These are phyloP conservation scores for Lepus europaeus DNA, from an alignment of 2,113 vertebrate species.

Conservation along the genomic window DNA sequence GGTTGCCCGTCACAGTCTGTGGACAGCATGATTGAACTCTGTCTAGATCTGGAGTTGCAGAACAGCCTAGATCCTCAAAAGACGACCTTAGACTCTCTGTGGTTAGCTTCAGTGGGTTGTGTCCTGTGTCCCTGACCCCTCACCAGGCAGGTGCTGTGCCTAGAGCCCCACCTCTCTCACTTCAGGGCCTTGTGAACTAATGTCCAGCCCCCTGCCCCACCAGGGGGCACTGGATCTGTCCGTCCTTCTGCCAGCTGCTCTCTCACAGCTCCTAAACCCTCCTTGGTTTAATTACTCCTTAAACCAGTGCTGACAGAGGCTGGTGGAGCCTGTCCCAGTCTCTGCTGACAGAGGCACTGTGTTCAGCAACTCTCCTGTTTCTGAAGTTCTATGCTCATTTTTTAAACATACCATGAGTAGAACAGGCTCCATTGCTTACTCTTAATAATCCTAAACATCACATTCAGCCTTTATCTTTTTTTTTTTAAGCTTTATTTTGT, in stretches of 20 bases:
- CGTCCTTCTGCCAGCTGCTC: background rate
- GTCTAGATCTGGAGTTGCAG: background rate
- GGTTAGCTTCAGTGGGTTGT: background rate
- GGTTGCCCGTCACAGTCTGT: background rate
- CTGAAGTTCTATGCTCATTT: background rate
- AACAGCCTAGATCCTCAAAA: background rate
- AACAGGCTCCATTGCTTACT: background rate
- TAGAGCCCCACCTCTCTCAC: background rate
- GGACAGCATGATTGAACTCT: background rate
- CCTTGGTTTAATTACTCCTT: background rate
- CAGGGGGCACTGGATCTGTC: background rate
- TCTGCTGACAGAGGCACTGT: background rate
- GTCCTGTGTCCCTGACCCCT: background rate
- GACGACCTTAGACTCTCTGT: background rate
- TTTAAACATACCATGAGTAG: background rate
- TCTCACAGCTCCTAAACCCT: background rate
- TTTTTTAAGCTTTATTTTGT: too few species aligned
- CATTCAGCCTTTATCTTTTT: background rate
- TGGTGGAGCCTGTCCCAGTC: background rate
- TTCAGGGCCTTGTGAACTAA: background rate
- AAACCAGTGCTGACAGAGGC: background rate
- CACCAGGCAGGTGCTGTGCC: background rate
- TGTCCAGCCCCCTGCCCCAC: background rate
- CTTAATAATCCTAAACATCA: background rate
- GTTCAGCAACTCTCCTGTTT: background rate